Evolutionary conservation across 2,888 invertebrate genomes (phyloP).

Genomic region (Drosophila pseudotakahashii): DNA sequence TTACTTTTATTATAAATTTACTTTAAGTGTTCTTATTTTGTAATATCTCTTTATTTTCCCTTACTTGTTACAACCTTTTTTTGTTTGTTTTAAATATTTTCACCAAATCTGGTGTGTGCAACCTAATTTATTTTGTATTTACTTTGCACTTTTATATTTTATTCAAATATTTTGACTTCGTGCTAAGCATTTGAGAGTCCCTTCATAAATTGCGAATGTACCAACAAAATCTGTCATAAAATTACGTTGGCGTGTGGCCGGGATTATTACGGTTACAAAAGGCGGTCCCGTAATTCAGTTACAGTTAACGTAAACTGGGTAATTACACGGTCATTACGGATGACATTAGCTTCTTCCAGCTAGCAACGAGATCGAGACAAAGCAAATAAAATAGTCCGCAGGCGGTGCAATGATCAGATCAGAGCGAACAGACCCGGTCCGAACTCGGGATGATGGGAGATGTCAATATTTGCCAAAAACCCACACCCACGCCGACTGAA

Average conservation of each 20-base stretch:
- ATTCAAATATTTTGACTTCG: conserved; percentile 30
- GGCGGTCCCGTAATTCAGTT: conserved; percentile 31
- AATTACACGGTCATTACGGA: conserved; percentile 51
- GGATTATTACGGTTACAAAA: conserved; percentile 45
- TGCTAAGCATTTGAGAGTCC: conserved; percentile 15
- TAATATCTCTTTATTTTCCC: conserved; percentile 1
- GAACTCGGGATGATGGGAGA: conserved; percentile 6
- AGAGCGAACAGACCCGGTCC: not conserved
- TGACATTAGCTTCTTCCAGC: conserved; percentile 54
- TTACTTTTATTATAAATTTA: no score
- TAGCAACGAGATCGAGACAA: conserved; percentile 22
- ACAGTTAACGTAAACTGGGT: conserved; percentile 32
- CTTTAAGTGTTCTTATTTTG: not conserved
- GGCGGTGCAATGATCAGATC: conserved; percentile 6
- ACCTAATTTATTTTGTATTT: conserved; percentile 2
- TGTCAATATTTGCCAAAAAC: conserved; percentile 27
- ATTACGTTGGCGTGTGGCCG: conserved; percentile 28
- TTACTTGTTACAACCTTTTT: not conserved
- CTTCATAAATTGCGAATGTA: conserved; percentile 5
- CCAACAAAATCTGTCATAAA: conserved; percentile 38
- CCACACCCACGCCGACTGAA: conserved; percentile 24
- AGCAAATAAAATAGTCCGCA: conserved; percentile 6
- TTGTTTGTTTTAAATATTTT: not conserved
- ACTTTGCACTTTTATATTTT: not conserved
- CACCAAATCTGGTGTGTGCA: not conserved